These are phyloP conservation scores for Heliothis subflexa DNA, from an alignment of 1,140 invertebrate genomes.

Conservation along the genomic window DNA sequence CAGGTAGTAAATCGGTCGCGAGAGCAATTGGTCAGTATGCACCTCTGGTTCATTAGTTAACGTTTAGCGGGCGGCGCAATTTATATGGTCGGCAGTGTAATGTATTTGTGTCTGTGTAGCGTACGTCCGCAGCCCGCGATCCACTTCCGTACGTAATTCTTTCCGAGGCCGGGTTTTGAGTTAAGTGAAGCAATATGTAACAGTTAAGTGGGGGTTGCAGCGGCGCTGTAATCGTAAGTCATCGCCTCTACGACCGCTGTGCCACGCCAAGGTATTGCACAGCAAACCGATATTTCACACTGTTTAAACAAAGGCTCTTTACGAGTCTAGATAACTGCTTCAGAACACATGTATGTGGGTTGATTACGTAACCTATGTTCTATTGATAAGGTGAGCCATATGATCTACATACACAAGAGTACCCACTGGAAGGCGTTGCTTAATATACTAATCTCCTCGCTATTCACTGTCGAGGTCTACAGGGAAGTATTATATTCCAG, in stretches of 20 bases:
- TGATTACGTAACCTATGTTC: not conserved
- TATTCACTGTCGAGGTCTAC: not conserved
- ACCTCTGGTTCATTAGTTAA: conserved; percentile 27
- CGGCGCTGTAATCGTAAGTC: conserved; percentile 65
- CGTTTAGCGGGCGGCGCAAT: conserved; percentile 47
- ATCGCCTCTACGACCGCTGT: conserved; percentile 58
- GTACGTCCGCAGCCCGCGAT: conserved; percentile 48
- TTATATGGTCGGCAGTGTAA: conserved; percentile 51
- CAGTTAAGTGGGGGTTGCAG: conserved; percentile 66
- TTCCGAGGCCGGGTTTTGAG: conserved; percentile 61
- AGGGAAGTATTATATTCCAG: not conserved
- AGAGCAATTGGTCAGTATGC: conserved; percentile 32
- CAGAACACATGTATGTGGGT: conserved; percentile 37
- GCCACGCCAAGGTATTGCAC: conserved; percentile 53
- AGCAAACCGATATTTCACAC: conserved; percentile 59
- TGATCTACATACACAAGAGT: not conserved
- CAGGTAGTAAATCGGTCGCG: conserved; percentile 24
- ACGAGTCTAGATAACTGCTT: conserved; percentile 43
- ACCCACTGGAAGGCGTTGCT: not conserved
- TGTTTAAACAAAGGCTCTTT: conserved; percentile 61
- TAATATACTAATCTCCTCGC: not conserved
- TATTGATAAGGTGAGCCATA: not conserved
- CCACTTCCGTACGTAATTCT: conserved; percentile 64
- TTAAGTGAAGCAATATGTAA: conserved; percentile 71
- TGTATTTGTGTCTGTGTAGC: conserved; percentile 56